phyloP scores from a whole-genome alignment of 1,140 invertebrate species.

The Amyelois transitella region DNA sequence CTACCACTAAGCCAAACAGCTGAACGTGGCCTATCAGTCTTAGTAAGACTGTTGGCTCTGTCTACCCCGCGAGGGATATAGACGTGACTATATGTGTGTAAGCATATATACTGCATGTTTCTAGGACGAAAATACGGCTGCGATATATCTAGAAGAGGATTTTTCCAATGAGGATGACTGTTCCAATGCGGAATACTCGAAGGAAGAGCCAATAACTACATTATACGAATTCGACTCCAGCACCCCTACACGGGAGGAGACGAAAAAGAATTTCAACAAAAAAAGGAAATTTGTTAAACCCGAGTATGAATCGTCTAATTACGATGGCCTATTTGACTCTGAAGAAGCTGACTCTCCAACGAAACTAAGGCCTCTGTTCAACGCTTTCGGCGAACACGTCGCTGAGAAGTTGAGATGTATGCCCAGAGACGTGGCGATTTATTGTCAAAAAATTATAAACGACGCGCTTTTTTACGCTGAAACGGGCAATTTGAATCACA shows the following conservation, averaged over 20 bases:
- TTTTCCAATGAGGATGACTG: background rate
- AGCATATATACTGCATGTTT: too few species aligned
- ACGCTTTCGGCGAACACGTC: background rate
- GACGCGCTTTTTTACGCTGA: constrained; percentile 4
- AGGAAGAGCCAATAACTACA: background rate
- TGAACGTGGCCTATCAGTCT: too few species aligned
- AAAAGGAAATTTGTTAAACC: background rate
- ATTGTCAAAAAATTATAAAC: constrained; percentile 7
- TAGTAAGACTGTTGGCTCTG: too few species aligned
- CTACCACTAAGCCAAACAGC: too few species aligned
- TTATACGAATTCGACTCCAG: background rate
- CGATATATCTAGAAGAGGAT: background rate
- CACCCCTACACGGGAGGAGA: background rate
- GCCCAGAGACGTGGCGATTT: background rate
- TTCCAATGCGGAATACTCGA: background rate
- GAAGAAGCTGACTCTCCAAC: background rate
- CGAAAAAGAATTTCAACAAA: background rate
- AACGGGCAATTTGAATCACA: background rate
- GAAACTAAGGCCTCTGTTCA: background rate
- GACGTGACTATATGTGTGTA: too few species aligned
- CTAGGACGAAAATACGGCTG: background rate
- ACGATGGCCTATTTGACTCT: background rate
- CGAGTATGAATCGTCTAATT: background rate
- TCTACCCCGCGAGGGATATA: too few species aligned
- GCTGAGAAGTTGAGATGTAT: constrained; percentile 1